Conservation (phyloP, 1,140 invertebrate species). For the Aphaenogaster rudis region DNA sequence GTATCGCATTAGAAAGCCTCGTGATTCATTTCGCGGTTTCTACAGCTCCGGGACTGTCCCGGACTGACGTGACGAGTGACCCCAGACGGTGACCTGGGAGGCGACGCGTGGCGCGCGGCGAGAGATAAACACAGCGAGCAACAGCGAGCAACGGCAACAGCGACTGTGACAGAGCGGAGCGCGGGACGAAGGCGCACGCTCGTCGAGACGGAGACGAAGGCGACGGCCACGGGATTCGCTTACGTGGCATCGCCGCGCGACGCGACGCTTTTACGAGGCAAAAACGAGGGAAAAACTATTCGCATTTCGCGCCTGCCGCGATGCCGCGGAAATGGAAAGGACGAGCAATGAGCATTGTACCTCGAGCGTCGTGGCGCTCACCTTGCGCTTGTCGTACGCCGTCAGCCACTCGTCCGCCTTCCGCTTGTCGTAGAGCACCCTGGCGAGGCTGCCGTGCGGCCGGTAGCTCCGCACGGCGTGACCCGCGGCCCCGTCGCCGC, state of each 20-base stretch:
- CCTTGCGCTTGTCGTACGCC: conserved; percentile 89
- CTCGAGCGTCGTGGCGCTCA: conserved; percentile 82
- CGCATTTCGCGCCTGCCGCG: neutral
- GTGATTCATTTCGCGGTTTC: neutral
- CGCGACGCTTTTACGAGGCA: neutral
- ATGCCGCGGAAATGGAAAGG: neutral
- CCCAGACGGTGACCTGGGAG: conserved; percentile 56
- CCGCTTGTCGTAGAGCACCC: conserved; percentile 91
- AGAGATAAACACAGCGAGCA: conserved; percentile 21
- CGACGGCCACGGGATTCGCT: too few species aligned
- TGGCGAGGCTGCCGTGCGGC: conserved; percentile 90
- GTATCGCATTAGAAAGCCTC: neutral
- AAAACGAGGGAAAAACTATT: too few species aligned
- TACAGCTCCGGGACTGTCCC: conserved; percentile 31
- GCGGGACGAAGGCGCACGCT: conserved; percentile 1
- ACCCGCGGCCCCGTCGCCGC: conserved; percentile 46
- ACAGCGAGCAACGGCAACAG: too few species aligned
- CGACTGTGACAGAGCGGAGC: neutral
- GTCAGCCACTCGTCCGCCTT: conserved; percentile 89
- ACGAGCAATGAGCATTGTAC: conserved; percentile 11
- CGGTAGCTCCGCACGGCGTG: conserved; percentile 79
- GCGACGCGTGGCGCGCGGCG: conserved; percentile 37
- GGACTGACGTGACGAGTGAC: conserved; percentile 59
- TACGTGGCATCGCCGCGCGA: neutral
- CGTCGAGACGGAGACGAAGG: neutral